Conservation (phyloP, 2,113 vertebrate species). For the Callopanchax toddi region DNA sequence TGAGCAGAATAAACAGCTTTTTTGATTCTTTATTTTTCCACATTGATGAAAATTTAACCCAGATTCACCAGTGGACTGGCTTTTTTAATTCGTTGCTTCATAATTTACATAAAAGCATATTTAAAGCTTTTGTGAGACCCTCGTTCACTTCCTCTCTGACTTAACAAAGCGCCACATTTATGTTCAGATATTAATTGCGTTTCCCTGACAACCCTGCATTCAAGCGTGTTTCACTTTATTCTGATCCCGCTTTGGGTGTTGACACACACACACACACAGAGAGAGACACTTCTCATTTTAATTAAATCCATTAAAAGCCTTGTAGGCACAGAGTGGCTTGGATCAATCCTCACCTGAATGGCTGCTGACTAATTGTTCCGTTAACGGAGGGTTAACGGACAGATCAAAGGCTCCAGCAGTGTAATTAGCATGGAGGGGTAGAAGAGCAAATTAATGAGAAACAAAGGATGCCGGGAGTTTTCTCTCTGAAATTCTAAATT, state of each 20-base stretch:
- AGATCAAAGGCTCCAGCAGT: slow-evolving; percentile 73
- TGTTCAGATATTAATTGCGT: slow-evolving; percentile 47
- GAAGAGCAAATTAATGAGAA: slow-evolving; percentile 60
- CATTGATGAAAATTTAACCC: neutral
- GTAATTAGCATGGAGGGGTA: slow-evolving; percentile 58
- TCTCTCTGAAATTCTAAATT: slow-evolving; percentile 31
- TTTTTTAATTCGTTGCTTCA: slow-evolving; percentile 16
- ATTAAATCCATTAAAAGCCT: slow-evolving; percentile 80
- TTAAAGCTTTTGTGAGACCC: slow-evolving; percentile 2
- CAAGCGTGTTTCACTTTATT: slow-evolving; percentile 49
- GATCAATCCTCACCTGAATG: slow-evolving; percentile 79
- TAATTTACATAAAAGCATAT: slow-evolving; percentile 17
- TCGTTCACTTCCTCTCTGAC: slow-evolving; percentile 8
- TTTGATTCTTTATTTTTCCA: neutral
- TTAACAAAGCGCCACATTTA: slow-evolving; percentile 38
- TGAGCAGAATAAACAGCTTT: neutral
- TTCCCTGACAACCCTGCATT: slow-evolving; percentile 55
- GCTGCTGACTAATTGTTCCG: slow-evolving; percentile 77
- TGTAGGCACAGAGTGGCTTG: slow-evolving; percentile 55
- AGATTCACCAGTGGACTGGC: neutral
- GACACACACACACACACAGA: slow-evolving; percentile 28
- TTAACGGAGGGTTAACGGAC: slow-evolving; percentile 71
- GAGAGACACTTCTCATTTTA: slow-evolving; percentile 59
- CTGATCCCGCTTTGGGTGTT: slow-evolving; percentile 36
- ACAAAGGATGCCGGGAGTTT: slow-evolving; percentile 59